These are phyloP conservation scores for Trematomus bernacchii DNA, from an alignment of 2,797 vertebrate genomes.

Conservation along the genomic window DNA sequence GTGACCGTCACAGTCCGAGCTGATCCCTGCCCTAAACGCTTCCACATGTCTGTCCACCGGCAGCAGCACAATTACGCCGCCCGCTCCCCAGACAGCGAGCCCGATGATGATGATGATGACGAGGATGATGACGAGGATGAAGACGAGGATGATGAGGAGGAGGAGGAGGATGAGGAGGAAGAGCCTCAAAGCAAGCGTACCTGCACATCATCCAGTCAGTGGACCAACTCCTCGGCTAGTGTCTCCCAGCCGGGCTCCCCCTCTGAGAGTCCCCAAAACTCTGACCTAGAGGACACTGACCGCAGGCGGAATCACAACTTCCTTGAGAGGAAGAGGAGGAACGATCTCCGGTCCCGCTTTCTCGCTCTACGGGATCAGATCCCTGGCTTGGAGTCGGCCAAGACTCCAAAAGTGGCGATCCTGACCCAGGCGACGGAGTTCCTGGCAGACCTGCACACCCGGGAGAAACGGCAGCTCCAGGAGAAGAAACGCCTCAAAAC, in stretches of 20 bases:
- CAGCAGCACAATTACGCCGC: conserved; percentile 98
- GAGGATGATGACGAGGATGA: conserved; percentile 51
- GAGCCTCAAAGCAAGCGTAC: conserved; percentile 77
- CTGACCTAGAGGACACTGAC: conserved; percentile 90
- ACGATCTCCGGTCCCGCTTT: conserved; percentile 94
- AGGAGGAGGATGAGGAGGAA: conserved; percentile 54
- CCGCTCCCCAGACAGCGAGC: conserved; percentile 89
- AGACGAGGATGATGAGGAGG: conserved; percentile 22
- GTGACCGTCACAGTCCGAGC: conserved; percentile 94
- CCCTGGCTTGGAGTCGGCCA: conserved; percentile 90
- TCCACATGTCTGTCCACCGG: conserved; percentile 95
- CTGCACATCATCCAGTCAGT: conserved; percentile 51
- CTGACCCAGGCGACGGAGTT: conserved; percentile 94
- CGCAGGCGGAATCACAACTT: conserved; percentile 96
- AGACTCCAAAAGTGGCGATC: conserved; percentile 96
- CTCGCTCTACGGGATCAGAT: conserved; percentile 92
- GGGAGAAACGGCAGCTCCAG: conserved; percentile 87
- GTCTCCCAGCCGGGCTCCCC: conserved; percentile 60
- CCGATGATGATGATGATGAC: conserved; percentile 55
- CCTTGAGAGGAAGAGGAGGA: conserved; percentile 94
- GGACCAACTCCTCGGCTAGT: conserved; percentile 20
- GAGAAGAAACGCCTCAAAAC: conserved; percentile 91
- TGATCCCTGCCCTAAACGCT: conserved; percentile 93
- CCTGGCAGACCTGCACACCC: conserved; percentile 86
- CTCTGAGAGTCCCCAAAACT: conserved; percentile 78